Evolutionary conservation across 2,888 invertebrate genomes (phyloP).

Genomic region (Harpagoxenus sublaevis): DNA sequence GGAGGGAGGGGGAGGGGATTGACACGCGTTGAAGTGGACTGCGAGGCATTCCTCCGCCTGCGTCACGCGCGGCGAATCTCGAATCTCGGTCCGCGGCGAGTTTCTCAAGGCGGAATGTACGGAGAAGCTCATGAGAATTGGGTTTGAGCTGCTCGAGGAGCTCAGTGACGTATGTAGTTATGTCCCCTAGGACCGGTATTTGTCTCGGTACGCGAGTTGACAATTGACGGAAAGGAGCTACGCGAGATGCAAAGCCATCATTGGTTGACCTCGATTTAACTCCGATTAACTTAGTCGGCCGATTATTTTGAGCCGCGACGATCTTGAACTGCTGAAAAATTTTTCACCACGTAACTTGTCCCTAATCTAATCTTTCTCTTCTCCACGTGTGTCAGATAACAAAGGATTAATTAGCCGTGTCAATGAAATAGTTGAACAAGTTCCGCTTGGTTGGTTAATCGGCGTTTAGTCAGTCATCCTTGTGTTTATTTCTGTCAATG

Average conservation of each 20-base stretch:
- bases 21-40: constrained; percentile 1
- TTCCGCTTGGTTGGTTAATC: neutral
- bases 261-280: neutral
- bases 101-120: neutral
- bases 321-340: no score
- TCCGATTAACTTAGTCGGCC: neutral
- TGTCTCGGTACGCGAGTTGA: neutral
- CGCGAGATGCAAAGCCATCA: neutral
- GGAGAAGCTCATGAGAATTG: neutral
- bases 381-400: no score
- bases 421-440: no score
- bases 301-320: no score
- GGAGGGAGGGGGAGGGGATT: neutral
- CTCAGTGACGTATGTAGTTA: neutral
- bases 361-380: no score
- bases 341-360: no score
- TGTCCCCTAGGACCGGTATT: neutral
- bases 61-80: neutral
- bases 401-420: no score
- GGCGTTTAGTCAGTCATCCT: neutral
- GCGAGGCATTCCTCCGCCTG: neutral
- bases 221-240: neutral
- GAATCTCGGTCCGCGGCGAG: neutral
- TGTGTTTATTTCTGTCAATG: neutral
- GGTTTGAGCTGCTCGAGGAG: neutral